A percentile compares a stretch with the other conserved stretches of the same genome.
phyloP scores from a whole-genome alignment of 2,797 vertebrate species.

The Hylomyscus alleni region DNA sequence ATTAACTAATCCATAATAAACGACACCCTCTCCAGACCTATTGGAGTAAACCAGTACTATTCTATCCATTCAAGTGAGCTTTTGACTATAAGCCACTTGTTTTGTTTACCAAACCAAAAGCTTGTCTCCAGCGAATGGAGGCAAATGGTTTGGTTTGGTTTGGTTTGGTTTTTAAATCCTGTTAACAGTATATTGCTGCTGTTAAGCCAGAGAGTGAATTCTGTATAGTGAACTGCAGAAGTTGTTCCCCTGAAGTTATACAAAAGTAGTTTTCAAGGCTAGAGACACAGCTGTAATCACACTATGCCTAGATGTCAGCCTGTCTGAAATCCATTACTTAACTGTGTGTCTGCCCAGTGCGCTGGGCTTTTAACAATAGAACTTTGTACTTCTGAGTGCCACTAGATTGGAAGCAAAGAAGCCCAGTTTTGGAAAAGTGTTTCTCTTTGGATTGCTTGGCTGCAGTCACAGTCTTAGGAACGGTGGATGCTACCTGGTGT shows the following conservation, averaged over 20 bases:
- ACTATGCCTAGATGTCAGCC: neutral
- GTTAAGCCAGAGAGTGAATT: slow-evolving; percentile 42
- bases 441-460: neutral
- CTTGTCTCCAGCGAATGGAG: slow-evolving; percentile 63
- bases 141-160: neutral
- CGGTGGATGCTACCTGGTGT: neutral
- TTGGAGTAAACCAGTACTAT: slow-evolving; percentile 84
- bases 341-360: neutral
- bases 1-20: slow-evolving; percentile 88
- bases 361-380: neutral
- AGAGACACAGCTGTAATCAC: neutral
- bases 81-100: slow-evolving; percentile 74
- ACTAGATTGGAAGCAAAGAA: neutral
- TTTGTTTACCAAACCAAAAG: slow-evolving; percentile 71
- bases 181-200: slow-evolving; percentile 50
- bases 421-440: neutral
- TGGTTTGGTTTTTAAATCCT: slow-evolving; percentile 49
- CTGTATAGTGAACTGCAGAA: neutral
- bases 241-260: neutral
- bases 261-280: slow-evolving; percentile 13
- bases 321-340: neutral
- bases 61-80: slow-evolving; percentile 76
- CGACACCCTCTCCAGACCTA: slow-evolving; percentile 82
- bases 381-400: neutral
- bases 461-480: neutral